phyloP scores from a whole-genome alignment of 1,140 invertebrate genomes.

The Teleogryllus occipitalis region DNA sequence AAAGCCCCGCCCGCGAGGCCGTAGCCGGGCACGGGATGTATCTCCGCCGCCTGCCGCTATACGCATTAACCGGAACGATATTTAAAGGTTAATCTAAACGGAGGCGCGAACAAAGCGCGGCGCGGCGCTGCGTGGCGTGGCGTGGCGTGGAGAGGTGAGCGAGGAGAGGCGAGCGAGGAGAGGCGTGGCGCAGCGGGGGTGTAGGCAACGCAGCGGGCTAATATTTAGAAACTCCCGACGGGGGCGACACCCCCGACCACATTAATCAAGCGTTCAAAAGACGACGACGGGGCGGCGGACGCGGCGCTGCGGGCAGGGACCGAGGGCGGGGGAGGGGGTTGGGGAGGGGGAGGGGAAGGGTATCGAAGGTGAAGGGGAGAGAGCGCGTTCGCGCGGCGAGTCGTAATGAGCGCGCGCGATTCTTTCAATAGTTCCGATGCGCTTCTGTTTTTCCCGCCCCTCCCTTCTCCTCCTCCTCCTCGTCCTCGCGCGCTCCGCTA shows the following conservation, averaged over 20 bases:
- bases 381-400: no score
- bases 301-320: no score
- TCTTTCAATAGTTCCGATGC: conserved; percentile 4
- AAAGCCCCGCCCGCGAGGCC: no score
- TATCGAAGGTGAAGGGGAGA: no score
- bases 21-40: no score
- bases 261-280: conserved; percentile 1
- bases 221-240: not conserved
- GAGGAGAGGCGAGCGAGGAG: no score
- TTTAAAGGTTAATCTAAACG: not conserved
- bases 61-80: not conserved
- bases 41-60: no score
- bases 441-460: not conserved
- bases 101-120: not conserved
- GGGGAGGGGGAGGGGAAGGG: no score
- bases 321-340: not conserved
- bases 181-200: no score
- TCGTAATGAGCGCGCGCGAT: not conserved
- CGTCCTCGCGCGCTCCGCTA: not conserved
- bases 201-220: not conserved
- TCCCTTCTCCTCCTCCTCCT: not conserved
- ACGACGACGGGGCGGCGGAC: not conserved
- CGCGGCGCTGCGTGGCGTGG: no score
- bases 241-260: not conserved
- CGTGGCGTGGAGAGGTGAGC: not conserved